Base-by-base conservation (phyloP, 2,888 invertebrate genomes). In the Sminthurinus aureus region DNA sequence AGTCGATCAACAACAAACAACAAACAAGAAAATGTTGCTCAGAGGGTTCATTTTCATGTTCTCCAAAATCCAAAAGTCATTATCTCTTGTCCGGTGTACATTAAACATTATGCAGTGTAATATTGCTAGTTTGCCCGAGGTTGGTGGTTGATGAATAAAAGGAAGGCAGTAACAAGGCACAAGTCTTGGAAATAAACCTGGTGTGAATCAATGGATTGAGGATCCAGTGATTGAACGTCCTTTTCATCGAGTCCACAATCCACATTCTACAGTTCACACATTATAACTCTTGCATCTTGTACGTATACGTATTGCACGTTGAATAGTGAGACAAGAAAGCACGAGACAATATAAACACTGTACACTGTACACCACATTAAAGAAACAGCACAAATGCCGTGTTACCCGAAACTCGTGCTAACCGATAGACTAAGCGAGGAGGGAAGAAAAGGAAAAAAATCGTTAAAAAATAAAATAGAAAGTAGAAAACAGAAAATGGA, bases 271-370 rank as follows among this genome's bases (percentile, higher is more conserved):
- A n/a, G n/a, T n/a, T n/a, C n/a, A n/a, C n/a, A n/a, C n/a, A n/a
- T n/a, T n/a, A 71, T 71, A 71, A 71, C 71, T 71, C 71, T 71
- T 71, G 24, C 66, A 58, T n/a, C n/a, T n/a, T n/a, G n/a, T n/a
- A n/a, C n/a, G n/a, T n/a, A n/a, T n/a, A n/a, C n/a, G n/a, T n/a
- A n/a, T n/a, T n/a, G n/a, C n/a, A n/a, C n/a, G n/a, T n/a, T n/a
- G n/a, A n/a, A n/a, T n/a, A n/a, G n/a, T n/a, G 13, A 38, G 6
- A 18, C 58, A 58, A 58, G 4, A 58, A 58, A 13, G 18, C 58
- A 13, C 58, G 58, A 58, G 18, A 58, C 13, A 58, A 69, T 24
- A 22, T 71, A 71, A n/a, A 67, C 67, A 64, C 64, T 4, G 3
- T 18, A 64, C 64, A 64, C 64, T 15, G 58, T 58, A n/a, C 24